Conservation (phyloP, 2,797 vertebrate genomes). For the Dermochelys coriacea region DNA sequence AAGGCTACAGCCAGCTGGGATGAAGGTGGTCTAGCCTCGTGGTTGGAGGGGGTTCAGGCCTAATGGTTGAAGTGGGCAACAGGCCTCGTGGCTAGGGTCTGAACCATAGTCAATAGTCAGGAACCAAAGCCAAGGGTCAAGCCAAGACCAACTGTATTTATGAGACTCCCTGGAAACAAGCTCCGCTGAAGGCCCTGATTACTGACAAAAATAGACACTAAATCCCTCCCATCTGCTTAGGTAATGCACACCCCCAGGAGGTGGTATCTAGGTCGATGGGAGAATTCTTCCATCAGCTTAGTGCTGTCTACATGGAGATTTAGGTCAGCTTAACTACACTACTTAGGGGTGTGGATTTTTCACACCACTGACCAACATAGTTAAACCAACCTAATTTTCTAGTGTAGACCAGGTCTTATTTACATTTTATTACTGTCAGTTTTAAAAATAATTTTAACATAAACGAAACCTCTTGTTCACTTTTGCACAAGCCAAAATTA, state of each 20-base stretch:
- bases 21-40: not conserved
- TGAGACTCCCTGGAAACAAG: not conserved
- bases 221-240: not conserved
- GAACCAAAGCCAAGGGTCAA: not conserved
- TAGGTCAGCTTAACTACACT: not conserved
- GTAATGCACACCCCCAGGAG: not conserved
- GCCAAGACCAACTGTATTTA: not conserved
- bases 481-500: not conserved
- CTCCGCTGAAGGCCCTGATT: not conserved
- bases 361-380: not conserved
- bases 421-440: not conserved
- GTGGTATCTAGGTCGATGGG: fast-evolving
- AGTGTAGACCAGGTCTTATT: not conserved
- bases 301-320: not conserved
- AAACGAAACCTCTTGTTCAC: not conserved
- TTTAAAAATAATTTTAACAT: not conserved
- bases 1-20: not conserved
- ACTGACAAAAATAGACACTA: not conserved
- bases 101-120: not conserved
- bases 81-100: not conserved
- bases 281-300: not conserved
- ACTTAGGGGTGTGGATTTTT: not conserved
- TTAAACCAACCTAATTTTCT: not conserved
- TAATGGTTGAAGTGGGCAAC: too few relatives aligned
- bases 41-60: not conserved